Evolutionary conservation across 2,113 vertebrate genomes (phyloP), one percentile per base, ranked within the genome.

Genomic region (Cololabis saira): DNA sequence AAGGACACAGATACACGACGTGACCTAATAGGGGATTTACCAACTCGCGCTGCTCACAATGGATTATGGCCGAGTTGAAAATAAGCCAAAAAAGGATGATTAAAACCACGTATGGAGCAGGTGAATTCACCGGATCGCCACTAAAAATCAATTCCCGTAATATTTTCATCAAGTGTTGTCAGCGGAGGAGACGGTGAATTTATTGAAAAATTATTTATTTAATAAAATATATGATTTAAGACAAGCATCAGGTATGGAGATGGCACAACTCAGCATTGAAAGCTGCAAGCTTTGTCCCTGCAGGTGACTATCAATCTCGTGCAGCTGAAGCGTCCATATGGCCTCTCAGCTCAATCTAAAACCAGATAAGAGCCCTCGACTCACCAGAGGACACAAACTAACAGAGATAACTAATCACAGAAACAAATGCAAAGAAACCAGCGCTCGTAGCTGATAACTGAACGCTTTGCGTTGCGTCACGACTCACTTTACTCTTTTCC

Each of bases 321-420:
- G 56, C 33, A 67, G 21, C 48, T 85, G 67, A 27, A 61, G 37
- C 7, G 67, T 68, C 79, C 82, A 84, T 83, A 84, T 82, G 89
- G 81, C 61, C 54, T 53, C 50, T 67, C 73, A 85, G 73, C 79
- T 84, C 70, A 65, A 47, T 62, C 17, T 43, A 79, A 87, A 80
- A 68, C 76, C 43, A 52, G 81, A 80, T 72, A 78, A 75, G 18
- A 27, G 61, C 64, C 60, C 53, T 78, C 33, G 68, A 65, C 27
- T 72, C 51, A 37, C 24, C 41, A 55, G 27, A 55, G 48, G 30
- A 55, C 72, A 43, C n/a, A 42, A 60, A 50, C 19, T 45, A 71
- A 53, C 3, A 17, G 22, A 42, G 51, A 49, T 16, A 58, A 17
- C 11, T 22, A 42, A 22, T 12, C 30, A 56, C 16, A 37, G 15